A percentile compares a stretch with the other conserved stretches of the same genome.
phyloP scores from a whole-genome alignment of 2,888 invertebrate genomes.

The Gymnosoma rotundatum region DNA sequence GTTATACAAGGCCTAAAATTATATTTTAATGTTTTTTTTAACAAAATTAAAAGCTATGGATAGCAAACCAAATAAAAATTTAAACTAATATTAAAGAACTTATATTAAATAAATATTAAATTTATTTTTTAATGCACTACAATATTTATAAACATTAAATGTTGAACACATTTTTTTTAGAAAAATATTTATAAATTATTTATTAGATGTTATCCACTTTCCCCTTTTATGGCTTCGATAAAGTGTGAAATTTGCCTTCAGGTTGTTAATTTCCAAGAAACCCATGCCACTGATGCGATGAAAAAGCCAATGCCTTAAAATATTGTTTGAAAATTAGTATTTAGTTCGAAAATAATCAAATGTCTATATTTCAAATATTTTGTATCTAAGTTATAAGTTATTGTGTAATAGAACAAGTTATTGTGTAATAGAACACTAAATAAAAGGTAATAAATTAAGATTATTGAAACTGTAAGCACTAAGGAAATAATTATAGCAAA shows the following conservation, averaged over 20 bases:
- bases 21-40: neutral
- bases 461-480: too few species aligned
- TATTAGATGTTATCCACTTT: slow-evolving; percentile 57
- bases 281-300: slow-evolving; percentile 78
- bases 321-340: neutral
- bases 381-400: too few species aligned
- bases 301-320: slow-evolving; percentile 79
- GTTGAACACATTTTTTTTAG: neutral
- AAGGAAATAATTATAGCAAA: too few species aligned
- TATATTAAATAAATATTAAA: neutral
- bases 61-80: neutral
- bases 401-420: too few species aligned
- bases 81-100: neutral
- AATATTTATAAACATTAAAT: neutral
- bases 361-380: too few species aligned
- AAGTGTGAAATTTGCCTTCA: slow-evolving; percentile 75
- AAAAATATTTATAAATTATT: neutral
- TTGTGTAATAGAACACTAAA: neutral
- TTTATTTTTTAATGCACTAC: neutral
- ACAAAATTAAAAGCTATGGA: neutral
- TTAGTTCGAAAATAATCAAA: neutral
- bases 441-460: neutral
- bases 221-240: slow-evolving; percentile 75
- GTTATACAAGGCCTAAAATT: neutral
- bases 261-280: slow-evolving; percentile 80